Evolutionary conservation across 2,888 invertebrate genomes (phyloP).

Genomic region (Conistra vaccinii): DNA sequence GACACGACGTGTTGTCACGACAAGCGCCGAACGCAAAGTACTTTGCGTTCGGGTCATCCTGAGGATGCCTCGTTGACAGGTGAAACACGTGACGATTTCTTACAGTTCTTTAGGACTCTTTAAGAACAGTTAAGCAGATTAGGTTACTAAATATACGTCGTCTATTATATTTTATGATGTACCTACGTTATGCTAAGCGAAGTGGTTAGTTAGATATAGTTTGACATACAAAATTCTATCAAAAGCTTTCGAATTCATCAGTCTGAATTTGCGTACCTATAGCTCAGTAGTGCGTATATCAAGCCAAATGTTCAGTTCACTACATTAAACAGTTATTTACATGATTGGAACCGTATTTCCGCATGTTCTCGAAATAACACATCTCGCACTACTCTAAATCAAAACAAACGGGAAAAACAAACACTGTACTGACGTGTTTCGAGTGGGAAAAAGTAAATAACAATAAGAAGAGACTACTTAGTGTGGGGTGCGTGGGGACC

Average conservation of each 20-base stretch:
- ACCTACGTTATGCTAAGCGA: no score
- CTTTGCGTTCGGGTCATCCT: no score
- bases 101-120: no score
- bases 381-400: slow-evolving; percentile 42
- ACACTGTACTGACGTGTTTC: slow-evolving; percentile 50
- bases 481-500: slow-evolving; percentile 61
- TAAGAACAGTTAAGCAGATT: no score
- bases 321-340: slow-evolving; percentile 32
- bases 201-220: neutral
- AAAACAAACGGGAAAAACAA: slow-evolving; percentile 57
- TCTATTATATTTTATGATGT: no score
- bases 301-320: slow-evolving; percentile 2
- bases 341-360: slow-evolving; percentile 14
- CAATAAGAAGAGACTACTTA: slow-evolving; percentile 66
- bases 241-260: neutral
- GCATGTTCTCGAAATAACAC: slow-evolving; percentile 9
- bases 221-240: neutral
- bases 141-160: no score
- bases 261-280: neutral
- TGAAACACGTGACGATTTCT: no score
- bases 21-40: no score
- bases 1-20: no score
- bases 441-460: slow-evolving; percentile 65
- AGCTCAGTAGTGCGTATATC: neutral
- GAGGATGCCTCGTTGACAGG: no score